phyloP scores from a whole-genome alignment of 2,888 invertebrate species.

The Geotrupes spiniger region DNA sequence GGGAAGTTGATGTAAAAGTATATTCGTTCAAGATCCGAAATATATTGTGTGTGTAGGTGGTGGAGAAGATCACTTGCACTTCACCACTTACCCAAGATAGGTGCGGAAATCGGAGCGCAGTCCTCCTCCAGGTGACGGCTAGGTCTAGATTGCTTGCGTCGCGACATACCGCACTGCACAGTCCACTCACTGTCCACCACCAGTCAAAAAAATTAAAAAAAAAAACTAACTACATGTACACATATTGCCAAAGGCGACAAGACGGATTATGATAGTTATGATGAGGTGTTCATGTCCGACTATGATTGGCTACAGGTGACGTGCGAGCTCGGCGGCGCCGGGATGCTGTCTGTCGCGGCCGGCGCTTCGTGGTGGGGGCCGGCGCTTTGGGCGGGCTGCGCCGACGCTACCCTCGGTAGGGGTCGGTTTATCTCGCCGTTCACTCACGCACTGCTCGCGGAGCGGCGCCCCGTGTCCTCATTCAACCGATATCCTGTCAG shows the following conservation, averaged over 20 bases:
- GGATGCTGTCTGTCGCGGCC: conserved; percentile 49
- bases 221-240: conserved; percentile 26
- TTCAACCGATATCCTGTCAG: conserved; percentile 21
- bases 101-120: conserved; percentile 40
- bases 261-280: conserved; percentile 32
- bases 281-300: conserved; percentile 29
- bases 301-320: conserved; percentile 44
- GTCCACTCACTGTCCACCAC: conserved; percentile 34
- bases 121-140: conserved; percentile 55
- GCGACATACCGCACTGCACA: conserved; percentile 50
- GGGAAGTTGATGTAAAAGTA: too few species aligned
- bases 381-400: conserved; percentile 46
- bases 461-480: conserved; percentile 32
- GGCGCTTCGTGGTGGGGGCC: conserved; percentile 47
- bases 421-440: conserved; percentile 41
- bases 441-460: conserved; percentile 31
- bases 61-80: conserved; percentile 3
- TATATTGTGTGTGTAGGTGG: conserved; percentile 1
- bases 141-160: conserved; percentile 56
- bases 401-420: conserved; percentile 48
- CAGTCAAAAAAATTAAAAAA: conserved; percentile 16
- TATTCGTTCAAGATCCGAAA: too few species aligned
- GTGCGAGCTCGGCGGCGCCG: conserved; percentile 50
- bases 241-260: conserved; percentile 13
- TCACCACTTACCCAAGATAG: conserved; percentile 21